phyloP scores from a whole-genome alignment of 2,113 vertebrate genomes.

The Numida meleagris region DNA sequence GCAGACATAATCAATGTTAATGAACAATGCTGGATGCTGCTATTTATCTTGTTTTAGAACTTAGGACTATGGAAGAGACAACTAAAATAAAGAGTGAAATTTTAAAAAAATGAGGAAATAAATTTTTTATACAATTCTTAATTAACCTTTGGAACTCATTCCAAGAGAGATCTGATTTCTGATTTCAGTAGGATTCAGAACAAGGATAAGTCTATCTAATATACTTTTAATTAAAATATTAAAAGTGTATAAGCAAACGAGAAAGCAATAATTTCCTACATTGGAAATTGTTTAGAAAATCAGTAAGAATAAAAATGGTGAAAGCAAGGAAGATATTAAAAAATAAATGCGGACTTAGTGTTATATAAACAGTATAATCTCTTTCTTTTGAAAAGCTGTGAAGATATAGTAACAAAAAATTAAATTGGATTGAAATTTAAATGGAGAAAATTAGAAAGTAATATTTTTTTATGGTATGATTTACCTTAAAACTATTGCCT shows the following conservation, averaged over 20 bases:
- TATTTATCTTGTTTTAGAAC: neutral
- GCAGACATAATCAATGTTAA: neutral
- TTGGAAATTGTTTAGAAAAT: neutral
- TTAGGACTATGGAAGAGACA: neutral
- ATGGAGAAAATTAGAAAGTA: neutral
- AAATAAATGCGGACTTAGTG: neutral
- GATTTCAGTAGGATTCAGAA: neutral
- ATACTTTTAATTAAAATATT: neutral
- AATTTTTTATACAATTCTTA: neutral
- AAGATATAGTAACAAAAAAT: neutral
- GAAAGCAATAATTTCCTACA: neutral
- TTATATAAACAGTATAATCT: neutral
- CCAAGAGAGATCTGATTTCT: neutral
- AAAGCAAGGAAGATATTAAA: neutral
- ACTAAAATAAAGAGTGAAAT: neutral
- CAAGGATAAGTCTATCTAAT: neutral
- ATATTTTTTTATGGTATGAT: neutral
- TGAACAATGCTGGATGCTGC: neutral
- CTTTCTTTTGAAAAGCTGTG: neutral
- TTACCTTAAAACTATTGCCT: neutral
- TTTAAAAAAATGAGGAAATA: fast-evolving
- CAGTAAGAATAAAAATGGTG: neutral
- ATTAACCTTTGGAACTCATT: neutral
- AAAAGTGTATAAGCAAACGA: neutral
- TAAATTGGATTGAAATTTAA: neutral